A percentile compares a stretch with the other conserved stretches of the same genome.
phyloP scores from a whole-genome alignment of 2,113 vertebrate genomes.

The Oreochromis aureus region DNA sequence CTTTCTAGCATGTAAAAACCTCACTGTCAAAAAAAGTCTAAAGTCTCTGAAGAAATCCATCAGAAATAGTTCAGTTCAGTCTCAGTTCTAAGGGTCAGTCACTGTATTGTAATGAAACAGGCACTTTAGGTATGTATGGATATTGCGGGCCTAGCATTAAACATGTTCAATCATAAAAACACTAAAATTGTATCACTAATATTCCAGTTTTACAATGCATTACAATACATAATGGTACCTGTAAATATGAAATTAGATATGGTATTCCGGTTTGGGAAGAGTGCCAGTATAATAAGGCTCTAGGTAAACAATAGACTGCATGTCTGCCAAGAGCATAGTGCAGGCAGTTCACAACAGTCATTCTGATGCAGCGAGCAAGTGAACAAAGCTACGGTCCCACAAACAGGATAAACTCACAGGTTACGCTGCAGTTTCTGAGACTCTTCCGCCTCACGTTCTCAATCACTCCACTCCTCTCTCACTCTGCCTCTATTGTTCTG shows the following conservation, averaged over 20 bases:
- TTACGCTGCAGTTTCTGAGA: background rate
- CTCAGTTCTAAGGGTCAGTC: background rate
- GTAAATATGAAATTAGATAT: background rate
- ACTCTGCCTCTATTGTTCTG: slow-evolving; percentile 27
- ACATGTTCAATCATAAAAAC: background rate
- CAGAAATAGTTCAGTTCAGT: background rate
- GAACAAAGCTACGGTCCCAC: background rate
- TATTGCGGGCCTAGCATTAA: background rate
- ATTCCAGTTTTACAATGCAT: background rate
- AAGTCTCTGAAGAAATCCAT: background rate
- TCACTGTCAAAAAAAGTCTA: too few relatives aligned
- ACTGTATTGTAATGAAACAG: background rate
- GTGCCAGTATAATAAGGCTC: background rate
- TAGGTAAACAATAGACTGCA: slow-evolving; percentile 9
- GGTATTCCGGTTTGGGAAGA: background rate
- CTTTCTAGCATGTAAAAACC: background rate
- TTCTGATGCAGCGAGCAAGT: background rate
- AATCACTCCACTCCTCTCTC: background rate
- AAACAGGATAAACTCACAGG: slow-evolving; percentile 2
- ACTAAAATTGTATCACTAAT: background rate
- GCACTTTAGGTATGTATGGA: background rate
- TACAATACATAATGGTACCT: background rate
- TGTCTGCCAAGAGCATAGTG: background rate
- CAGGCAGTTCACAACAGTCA: background rate
- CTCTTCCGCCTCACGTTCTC: background rate